A percentile compares a stretch with the other conserved stretches of the same genome.
Evolutionary conservation across 2,888 invertebrate species (phyloP).

Genomic region (Uloborus plumipes): DNA sequence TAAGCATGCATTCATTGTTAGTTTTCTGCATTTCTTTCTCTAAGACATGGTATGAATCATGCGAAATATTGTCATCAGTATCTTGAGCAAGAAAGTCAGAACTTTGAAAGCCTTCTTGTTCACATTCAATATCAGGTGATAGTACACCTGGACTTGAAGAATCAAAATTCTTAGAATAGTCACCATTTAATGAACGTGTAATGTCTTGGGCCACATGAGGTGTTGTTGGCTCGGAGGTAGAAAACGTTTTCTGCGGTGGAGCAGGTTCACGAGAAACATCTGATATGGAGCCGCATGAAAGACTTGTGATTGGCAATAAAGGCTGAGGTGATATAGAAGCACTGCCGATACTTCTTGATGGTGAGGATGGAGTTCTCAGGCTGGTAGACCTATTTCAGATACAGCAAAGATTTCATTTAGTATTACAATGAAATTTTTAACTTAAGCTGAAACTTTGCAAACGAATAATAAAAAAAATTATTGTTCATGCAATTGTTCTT

Average conservation of each 20-base stretch:
- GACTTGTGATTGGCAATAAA: constrained; percentile 56
- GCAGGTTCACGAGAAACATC: constrained; percentile 21
- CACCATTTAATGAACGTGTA: constrained; percentile 9
- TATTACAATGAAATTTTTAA: too few relatives aligned
- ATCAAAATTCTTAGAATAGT: constrained; percentile 8
- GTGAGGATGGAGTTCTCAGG: constrained; percentile 32
- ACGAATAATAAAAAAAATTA: too few relatives aligned
- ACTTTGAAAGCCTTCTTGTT: constrained; percentile 53
- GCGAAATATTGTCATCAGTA: constrained; percentile 65
- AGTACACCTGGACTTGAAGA: constrained; percentile 26
- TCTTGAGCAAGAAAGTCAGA: constrained; percentile 60
- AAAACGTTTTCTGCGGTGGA: constrained; percentile 29
- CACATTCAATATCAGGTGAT: constrained; percentile 51
- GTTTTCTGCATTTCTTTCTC: constrained; percentile 40
- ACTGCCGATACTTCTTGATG: constrained; percentile 35
- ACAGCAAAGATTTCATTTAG: too few relatives aligned
- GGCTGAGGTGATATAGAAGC: constrained; percentile 54
- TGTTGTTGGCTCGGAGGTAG: constrained; percentile 52
- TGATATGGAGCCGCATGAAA: constrained; percentile 55
- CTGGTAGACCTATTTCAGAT: constrained; percentile 46
- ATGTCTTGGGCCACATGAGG: constrained; percentile 33
- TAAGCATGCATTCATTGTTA: constrained; percentile 29
- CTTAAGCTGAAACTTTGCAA: too few relatives aligned
- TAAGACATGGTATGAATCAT: constrained; percentile 64
- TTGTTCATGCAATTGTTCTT: too few relatives aligned